phyloP scores from a whole-genome alignment of 2,888 invertebrate genomes.

The Tribolium freemani region DNA sequence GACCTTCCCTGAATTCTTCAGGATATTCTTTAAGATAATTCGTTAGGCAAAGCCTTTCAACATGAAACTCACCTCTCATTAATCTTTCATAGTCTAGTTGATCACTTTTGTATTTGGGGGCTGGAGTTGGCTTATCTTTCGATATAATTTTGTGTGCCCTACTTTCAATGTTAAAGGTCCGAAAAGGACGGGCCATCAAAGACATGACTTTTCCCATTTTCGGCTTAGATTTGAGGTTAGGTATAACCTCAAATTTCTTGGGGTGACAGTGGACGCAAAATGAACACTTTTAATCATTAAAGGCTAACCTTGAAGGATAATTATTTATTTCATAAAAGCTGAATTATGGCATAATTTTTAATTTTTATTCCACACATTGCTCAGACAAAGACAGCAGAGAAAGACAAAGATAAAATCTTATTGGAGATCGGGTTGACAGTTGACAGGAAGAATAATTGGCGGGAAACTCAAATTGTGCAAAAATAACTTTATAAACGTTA shows the following conservation, averaged over 20 bases:
- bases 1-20: conserved; percentile 73
- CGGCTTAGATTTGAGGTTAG: conserved; percentile 46
- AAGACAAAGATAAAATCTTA: not conserved
- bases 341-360: not conserved
- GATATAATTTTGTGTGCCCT: conserved; percentile 81
- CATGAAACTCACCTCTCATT: conserved; percentile 69
- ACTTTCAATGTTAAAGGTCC: conserved; percentile 82
- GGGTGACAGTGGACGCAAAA: not conserved
- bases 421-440: too few relatives aligned
- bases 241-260: conserved; percentile 3
- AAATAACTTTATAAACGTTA: too few relatives aligned
- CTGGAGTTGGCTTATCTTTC: conserved; percentile 73
- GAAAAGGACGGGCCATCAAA: conserved; percentile 72
- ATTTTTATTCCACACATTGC: not conserved
- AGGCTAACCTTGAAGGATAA: too few relatives aligned
- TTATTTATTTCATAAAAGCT: not conserved
- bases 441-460: too few relatives aligned
- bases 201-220: conserved; percentile 70
- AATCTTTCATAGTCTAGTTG: conserved; percentile 76
- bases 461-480: too few relatives aligned
- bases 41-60: not conserved
- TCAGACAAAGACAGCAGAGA: not conserved
- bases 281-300: not conserved
- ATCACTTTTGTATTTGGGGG: conserved; percentile 78
- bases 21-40: conserved; percentile 71